phyloP scores from a whole-genome alignment of 2,113 vertebrate species.

The Catharus fuscescens region DNA sequence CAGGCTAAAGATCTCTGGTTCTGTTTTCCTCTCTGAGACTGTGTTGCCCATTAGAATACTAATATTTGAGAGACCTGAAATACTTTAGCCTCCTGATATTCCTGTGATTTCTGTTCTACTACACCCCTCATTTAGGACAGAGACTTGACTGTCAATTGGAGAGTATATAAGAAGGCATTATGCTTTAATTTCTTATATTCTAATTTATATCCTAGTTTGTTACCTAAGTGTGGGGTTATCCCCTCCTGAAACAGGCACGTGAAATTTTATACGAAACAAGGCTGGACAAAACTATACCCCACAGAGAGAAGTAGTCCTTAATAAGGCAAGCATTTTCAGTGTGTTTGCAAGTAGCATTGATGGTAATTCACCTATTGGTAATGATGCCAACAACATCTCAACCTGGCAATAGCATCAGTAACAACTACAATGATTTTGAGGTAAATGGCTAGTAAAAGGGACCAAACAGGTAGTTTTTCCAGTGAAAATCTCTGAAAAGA shows the following conservation, averaged over 20 bases:
- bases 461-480: neutral
- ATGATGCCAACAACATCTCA: neutral
- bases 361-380: neutral
- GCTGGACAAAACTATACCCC: neutral
- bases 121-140: neutral
- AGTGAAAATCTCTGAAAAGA: neutral
- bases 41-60: neutral
- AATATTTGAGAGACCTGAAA: neutral
- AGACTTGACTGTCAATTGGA: neutral
- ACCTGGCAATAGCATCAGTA: neutral
- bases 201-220: neutral
- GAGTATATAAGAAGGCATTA: neutral
- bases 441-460: neutral
- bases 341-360: neutral
- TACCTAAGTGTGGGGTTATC: neutral
- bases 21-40: neutral
- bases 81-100: neutral
- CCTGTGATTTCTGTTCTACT: neutral
- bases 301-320: neutral
- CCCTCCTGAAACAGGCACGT: neutral
- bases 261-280: neutral
- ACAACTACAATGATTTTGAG: neutral
- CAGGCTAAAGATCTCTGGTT: neutral
- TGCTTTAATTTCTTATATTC: neutral
- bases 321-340: neutral